A percentile compares a stretch with the other conserved stretches of the same genome.
These are phyloP conservation scores for Ifrita kowaldi DNA, from an alignment of 2,113 vertebrate species.

Conservation along the genomic window DNA sequence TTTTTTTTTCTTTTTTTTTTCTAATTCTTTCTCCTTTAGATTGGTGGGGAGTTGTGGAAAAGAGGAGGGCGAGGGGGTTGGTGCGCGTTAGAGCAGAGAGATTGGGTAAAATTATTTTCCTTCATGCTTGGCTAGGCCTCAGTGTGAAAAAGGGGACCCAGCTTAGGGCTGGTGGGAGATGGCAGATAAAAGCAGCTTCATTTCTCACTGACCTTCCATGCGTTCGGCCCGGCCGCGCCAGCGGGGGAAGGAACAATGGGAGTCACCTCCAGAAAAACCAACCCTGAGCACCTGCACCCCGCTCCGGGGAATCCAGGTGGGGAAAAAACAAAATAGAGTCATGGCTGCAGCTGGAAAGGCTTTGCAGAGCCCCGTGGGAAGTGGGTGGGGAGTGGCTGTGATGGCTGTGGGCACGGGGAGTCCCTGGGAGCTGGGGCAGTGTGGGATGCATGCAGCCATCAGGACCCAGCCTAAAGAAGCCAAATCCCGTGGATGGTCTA, in stretches of 20 bases:
- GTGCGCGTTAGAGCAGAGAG: slow-evolving; percentile 75
- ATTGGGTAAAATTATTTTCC: slow-evolving; percentile 82
- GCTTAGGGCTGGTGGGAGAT: slow-evolving; percentile 78
- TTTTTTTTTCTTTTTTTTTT: neutral
- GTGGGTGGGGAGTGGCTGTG: neutral
- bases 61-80: slow-evolving; percentile 17
- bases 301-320: neutral
- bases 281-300: neutral
- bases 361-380: neutral
- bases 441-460: neutral
- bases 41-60: slow-evolving; percentile 17
- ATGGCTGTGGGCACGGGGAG: neutral
- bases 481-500: accelerated
- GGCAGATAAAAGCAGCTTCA: slow-evolving; percentile 78
- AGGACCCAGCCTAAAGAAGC: neutral
- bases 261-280: slow-evolving; percentile 41
- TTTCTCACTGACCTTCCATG: slow-evolving; percentile 76
- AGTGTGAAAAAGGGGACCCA: slow-evolving; percentile 67
- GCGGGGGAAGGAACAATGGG: slow-evolving; percentile 59
- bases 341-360: neutral
- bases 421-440: accelerated
- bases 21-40: slow-evolving; percentile 22
- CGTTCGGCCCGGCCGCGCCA: neutral
- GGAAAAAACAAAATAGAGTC: slow-evolving; percentile 38
- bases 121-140: slow-evolving; percentile 78